A percentile compares a stretch with the other conserved stretches of the same genome.
Conservation (phyloP, 2,888 invertebrate genomes). For the Elysia crispata region DNA sequence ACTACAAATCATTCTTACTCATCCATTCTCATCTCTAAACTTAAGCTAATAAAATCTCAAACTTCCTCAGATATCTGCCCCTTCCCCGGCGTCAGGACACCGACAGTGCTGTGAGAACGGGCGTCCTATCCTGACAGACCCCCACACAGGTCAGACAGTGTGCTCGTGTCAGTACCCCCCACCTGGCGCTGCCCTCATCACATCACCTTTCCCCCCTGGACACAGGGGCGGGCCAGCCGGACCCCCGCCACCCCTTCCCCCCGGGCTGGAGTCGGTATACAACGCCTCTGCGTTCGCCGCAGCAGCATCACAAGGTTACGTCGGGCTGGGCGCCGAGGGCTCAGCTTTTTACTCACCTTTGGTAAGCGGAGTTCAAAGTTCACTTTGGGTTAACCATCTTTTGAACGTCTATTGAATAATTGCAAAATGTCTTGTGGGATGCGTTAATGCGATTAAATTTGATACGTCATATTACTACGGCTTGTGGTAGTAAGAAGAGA, state of each 20-base stretch:
- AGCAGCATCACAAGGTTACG: constrained; percentile 74
- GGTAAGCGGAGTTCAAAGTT: too few relatives aligned
- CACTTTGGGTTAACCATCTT: too few relatives aligned
- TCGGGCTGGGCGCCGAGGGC: constrained; percentile 80
- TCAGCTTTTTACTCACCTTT: constrained; percentile 96
- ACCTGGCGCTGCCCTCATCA: constrained; percentile 77
- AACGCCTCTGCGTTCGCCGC: constrained; percentile 71
- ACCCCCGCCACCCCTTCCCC: constrained; percentile 66
- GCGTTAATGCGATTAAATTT: too few relatives aligned
- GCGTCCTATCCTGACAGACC: constrained; percentile 79
- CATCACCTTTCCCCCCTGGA: constrained; percentile 67
- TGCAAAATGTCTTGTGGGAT: too few relatives aligned
- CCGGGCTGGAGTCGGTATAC: constrained; percentile 73
- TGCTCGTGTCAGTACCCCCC: constrained; percentile 84
- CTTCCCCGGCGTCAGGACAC: constrained; percentile 58
- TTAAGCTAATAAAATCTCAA: neutral
- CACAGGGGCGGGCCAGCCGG: constrained; percentile 64
- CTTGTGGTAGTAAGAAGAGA: too few relatives aligned
- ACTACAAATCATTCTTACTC: too few relatives aligned
- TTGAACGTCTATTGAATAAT: too few relatives aligned
- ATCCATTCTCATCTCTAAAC: too few relatives aligned
- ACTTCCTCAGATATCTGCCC: constrained; percentile 21
- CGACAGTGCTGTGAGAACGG: constrained; percentile 91
- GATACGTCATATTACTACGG: too few relatives aligned
- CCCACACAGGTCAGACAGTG: constrained; percentile 74